Evolutionary conservation across 1,140 invertebrate genomes (phyloP), one percentile per base, ranked within the genome.

Genomic region (Acyrthosiphon pisum): DNA sequence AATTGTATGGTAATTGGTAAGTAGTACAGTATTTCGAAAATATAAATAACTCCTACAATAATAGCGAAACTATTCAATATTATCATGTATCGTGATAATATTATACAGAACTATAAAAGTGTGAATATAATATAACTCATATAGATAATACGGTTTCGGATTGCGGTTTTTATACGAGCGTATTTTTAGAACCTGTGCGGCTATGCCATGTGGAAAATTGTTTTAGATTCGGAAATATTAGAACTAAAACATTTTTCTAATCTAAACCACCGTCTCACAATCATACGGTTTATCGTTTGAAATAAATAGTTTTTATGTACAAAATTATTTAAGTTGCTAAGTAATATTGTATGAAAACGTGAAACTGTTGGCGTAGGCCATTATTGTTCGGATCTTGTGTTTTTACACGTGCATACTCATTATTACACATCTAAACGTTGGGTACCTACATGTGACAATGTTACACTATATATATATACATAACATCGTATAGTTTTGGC

Each of bases 51-150:
- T 68, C 30, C 30, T 68, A 68, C 30, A 68, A 68, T 68, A 68
- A 68, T 30, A 68, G n/a, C 60, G 60, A 68, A 68, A 68, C 60
- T 68, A 76, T 76, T 76, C n/a, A 76, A n/a, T 76, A 35, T 76
- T n/a, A n/a, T 76, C 60, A 76, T 76, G 14, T 76, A n/a, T 76
- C 60, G 1, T 53, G 22, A 53, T 53, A 53, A 53, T 76, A 20
- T 14, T 76, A 20, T 14, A 68, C n/a, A n/a, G n/a, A 35, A 76
- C 14, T n/a, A n/a, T 68, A 14, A n/a, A 68, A n/a, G 60, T 68
- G 14, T n/a, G 60, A 68, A 68, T 68, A 68, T 60, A 60, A 9
- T 60, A 48, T 76, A 76, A 76, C 60, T 76, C 50, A 7, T n/a
- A 6, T 76, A n/a, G 60, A 76, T n/a, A n/a, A n/a, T 76, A 76